Percentiles rank a stretch among this genome's conserved stretches.
Evolutionary conservation across 2,797 vertebrate species (phyloP).

Genomic region (Pelodytes ibericus): DNA sequence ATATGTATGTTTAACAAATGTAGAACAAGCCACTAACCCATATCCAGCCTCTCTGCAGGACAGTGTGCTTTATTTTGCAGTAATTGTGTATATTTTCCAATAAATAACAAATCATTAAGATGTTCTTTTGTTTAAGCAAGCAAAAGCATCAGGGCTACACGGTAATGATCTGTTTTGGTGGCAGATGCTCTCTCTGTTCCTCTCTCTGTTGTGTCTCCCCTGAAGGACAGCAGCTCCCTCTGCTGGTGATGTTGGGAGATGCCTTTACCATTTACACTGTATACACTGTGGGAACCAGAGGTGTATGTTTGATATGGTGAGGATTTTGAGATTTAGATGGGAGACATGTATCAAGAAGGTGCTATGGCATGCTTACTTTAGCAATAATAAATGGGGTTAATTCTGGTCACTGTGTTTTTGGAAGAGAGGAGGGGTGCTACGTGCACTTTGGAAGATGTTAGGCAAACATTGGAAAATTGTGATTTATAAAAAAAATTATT

Average conservation of each 20-base stretch:
- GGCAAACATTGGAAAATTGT: no score
- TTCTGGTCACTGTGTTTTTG: no score
- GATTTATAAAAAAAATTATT: no score
- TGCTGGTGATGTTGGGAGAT: slow-evolving; percentile 66
- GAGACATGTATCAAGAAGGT: no score
- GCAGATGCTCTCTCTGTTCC: background rate
- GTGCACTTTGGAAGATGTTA: no score
- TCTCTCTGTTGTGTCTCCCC: slow-evolving; percentile 60
- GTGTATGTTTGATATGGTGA: background rate
- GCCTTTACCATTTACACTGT: background rate
- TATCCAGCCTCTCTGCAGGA: no score
- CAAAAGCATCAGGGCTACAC: background rate
- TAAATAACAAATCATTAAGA: background rate
- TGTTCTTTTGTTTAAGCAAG: background rate
- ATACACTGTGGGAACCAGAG: background rate
- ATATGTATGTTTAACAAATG: no score
- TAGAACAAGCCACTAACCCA: no score
- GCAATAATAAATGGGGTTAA: no score
- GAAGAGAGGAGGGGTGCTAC: no score
- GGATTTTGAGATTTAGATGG: background rate
- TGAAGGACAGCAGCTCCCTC: slow-evolving; percentile 68
- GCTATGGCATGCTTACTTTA: no score
- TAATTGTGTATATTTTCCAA: background rate
- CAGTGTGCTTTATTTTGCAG: no score
- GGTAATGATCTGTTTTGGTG: background rate